Evolutionary conservation across 2,113 vertebrate genomes (phyloP).

Genomic region (Ammodytes dubius): DNA sequence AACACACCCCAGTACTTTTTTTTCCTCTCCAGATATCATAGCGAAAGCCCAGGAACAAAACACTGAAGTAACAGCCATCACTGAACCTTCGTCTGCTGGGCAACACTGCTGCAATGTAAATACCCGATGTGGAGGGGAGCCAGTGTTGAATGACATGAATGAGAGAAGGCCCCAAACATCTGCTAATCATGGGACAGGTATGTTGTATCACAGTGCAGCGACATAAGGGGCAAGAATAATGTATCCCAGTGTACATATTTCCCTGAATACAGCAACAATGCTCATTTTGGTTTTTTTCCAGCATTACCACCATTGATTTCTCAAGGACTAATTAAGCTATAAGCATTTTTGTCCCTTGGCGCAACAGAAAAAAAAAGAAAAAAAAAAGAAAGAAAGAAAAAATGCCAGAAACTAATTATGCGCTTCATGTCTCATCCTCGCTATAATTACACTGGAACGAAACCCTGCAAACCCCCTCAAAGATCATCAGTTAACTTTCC

Average conservation of each 20-base stretch:
- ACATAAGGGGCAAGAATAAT: not conserved
- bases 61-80: constrained; percentile 51
- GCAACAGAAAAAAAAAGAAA: constrained; percentile 1
- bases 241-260: constrained; percentile 47
- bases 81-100: constrained; percentile 56
- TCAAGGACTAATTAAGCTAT: constrained; percentile 77
- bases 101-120: constrained; percentile 46
- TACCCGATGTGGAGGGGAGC: constrained; percentile 21
- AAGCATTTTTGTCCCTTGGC: constrained; percentile 62
- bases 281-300: constrained; percentile 34
- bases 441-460: constrained; percentile 78
- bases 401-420: constrained; percentile 81
- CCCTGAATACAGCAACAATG: constrained; percentile 57
- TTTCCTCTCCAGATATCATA: constrained; percentile 67
- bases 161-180: not conserved
- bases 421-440: constrained; percentile 74
- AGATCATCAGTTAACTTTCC: constrained; percentile 67
- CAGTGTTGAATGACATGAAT: not conserved
- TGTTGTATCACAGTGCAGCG: constrained; percentile 26
- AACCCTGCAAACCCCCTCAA: constrained; percentile 62
- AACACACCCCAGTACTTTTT: constrained; percentile 76
- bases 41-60: constrained; percentile 75
- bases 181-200: constrained; percentile 27
- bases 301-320: constrained; percentile 74
- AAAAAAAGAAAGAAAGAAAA: not conserved